Evolutionary conservation across 2,797 vertebrate genomes (phyloP).

Genomic region (Leptodactylus fallax): DNA sequence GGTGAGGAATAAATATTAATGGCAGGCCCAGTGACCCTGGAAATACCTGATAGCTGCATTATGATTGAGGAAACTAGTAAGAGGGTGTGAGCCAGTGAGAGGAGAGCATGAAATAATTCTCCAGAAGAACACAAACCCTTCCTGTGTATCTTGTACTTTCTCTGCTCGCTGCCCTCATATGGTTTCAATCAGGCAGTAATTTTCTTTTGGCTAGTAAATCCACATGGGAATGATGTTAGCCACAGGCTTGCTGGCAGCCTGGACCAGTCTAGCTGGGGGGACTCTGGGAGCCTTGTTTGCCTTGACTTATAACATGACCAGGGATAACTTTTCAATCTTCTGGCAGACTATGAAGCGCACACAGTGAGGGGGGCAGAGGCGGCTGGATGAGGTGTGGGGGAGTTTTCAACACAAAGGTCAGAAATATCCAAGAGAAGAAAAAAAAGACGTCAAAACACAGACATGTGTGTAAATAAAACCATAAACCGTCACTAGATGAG

Average conservation of each 20-base stretch:
- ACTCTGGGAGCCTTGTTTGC: constrained; percentile 27
- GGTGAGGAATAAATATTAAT: background rate
- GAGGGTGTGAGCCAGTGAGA: background rate
- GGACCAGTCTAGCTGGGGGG: constrained; percentile 26
- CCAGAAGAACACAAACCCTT: constrained; percentile 38
- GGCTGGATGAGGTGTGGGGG: background rate
- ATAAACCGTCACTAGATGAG: background rate
- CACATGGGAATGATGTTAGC: constrained; percentile 68
- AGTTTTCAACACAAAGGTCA: constrained; percentile 4
- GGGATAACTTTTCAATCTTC: constrained; percentile 9
- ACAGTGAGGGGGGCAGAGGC: background rate
- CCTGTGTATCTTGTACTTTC: constrained; percentile 32
- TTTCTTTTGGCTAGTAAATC: constrained; percentile 77
- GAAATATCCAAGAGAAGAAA: constrained; percentile 14
- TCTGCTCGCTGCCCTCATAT: constrained; percentile 37
- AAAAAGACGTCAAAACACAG: background rate
- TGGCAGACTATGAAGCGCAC: background rate
- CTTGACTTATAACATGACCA: constrained; percentile 36
- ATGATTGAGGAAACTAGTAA: constrained; percentile 3
- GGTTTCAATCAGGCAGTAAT: constrained; percentile 76
- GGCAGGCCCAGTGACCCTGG: background rate
- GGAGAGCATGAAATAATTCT: constrained; percentile 18
- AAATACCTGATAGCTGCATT: background rate
- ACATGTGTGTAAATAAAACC: background rate
- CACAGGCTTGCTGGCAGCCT: constrained; percentile 49